Percentiles rank a stretch among this genome's conserved stretches.
phyloP scores from a whole-genome alignment of 2,888 invertebrate genomes.

The Pardosa pseudoannulata region DNA sequence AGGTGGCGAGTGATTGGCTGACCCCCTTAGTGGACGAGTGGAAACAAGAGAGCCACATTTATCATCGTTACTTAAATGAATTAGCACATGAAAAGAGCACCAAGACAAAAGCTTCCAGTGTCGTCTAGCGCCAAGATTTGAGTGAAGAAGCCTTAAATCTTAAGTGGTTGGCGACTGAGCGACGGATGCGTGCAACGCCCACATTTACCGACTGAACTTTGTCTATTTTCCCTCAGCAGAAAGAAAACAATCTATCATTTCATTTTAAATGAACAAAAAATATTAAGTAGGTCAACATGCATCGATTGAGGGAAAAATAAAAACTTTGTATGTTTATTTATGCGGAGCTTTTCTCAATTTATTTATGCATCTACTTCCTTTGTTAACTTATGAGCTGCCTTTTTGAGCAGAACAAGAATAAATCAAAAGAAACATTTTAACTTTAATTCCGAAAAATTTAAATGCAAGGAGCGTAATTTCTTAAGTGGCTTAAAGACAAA shows the following conservation, averaged over 20 bases:
- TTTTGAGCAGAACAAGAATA: not conserved
- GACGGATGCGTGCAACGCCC: slow-evolving; percentile 29
- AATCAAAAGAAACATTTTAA: not conserved
- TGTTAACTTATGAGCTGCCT: not conserved
- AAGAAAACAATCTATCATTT: slow-evolving; percentile 38
- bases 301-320: slow-evolving; percentile 42
- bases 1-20: too few species aligned
- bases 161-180: slow-evolving; percentile 37
- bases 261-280: slow-evolving; percentile 33
- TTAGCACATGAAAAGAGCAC: slow-evolving; percentile 5
- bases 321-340: slow-evolving; percentile 42
- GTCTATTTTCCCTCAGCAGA: slow-evolving; percentile 20
- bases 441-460: not conserved
- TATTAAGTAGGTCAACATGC: slow-evolving; percentile 44
- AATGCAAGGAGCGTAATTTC: not conserved
- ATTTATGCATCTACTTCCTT: not conserved
- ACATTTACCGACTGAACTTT: slow-evolving; percentile 29
- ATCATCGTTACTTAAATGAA: slow-evolving; percentile 31
- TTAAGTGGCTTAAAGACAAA: not conserved
- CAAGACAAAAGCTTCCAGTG: slow-evolving; percentile 31
- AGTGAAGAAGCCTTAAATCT: slow-evolving; percentile 15
- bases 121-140: slow-evolving; percentile 22
- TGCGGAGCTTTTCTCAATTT: not conserved
- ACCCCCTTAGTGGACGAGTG: not conserved
- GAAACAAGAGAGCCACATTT: not conserved